A percentile compares a stretch with the other conserved stretches of the same genome.
phyloP scores from a whole-genome alignment of 1,140 invertebrate genomes.

The Brachionus plicatilis region DNA sequence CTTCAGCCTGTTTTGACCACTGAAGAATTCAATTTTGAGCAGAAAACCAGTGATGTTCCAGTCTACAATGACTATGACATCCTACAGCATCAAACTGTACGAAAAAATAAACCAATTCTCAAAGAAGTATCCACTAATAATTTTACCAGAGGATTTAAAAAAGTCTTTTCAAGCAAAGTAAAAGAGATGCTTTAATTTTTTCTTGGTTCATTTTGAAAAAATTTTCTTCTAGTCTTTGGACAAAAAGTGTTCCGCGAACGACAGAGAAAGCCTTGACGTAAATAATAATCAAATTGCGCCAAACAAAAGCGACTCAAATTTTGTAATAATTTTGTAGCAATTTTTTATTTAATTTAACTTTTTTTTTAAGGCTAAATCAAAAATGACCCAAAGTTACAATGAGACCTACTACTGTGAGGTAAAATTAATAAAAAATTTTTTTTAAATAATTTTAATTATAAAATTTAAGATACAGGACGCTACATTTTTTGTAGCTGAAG shows the following conservation, averaged over 20 bases:
- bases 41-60: neutral
- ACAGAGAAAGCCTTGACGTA: neutral
- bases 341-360: neutral
- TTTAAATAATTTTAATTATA: neutral
- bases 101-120: neutral
- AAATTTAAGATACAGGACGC: neutral
- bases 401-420: slow-evolving; percentile 17
- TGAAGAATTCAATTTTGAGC: neutral
- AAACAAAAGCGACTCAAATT: neutral
- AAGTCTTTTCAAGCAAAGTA: slow-evolving; percentile 27
- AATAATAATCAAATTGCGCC: neutral
- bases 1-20: neutral
- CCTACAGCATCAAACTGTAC: neutral
- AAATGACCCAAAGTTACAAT: neutral
- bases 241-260: neutral
- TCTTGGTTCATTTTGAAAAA: neutral
- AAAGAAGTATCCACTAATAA: slow-evolving; percentile 4
- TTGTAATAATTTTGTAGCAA: no score
- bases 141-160: slow-evolving; percentile 1
- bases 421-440: neutral
- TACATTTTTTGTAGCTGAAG: neutral
- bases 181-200: no score
- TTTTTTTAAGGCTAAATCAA: neutral
- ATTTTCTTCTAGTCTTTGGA: neutral
- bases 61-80: slow-evolving; percentile 24